Percentiles rank a stretch among this genome's conserved stretches.
Evolutionary conservation across 2,113 vertebrate genomes (phyloP).

Genomic region (Tursiops truncatus): DNA sequence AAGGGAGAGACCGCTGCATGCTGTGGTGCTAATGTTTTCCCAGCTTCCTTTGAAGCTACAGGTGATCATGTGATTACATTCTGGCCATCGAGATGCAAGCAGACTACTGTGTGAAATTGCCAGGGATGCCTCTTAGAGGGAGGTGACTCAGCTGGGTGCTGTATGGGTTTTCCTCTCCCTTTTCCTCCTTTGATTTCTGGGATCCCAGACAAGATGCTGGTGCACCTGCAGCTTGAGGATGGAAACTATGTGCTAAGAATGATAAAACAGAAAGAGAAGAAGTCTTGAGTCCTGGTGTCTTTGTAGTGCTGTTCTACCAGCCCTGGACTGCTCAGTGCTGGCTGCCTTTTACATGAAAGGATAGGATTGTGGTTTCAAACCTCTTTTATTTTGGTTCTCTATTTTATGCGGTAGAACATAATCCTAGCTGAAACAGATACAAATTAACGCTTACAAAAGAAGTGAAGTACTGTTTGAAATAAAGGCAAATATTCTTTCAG

Average conservation of each 20-base stretch:
- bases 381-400: slow-evolving; percentile 51
- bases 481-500: slow-evolving; percentile 36
- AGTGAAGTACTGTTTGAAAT: slow-evolving; percentile 36
- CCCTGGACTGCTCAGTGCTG: neutral
- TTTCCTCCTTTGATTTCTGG: neutral
- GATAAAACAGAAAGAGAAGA: neutral
- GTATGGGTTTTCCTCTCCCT: neutral
- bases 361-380: slow-evolving; percentile 35
- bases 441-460: slow-evolving; percentile 54
- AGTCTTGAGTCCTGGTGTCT: neutral
- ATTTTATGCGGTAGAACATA: slow-evolving; percentile 40
- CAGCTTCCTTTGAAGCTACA: neutral
- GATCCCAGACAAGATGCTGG: neutral
- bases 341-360: slow-evolving; percentile 48
- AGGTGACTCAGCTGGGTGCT: neutral
- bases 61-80: neutral
- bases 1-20: neutral
- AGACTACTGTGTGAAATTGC: neutral
- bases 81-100: neutral
- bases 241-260: neutral
- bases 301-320: neutral
- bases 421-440: slow-evolving; percentile 33
- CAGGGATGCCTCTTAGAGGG: neutral
- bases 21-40: neutral
- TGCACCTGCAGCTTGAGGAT: neutral